phyloP scores from a whole-genome alignment of 2,797 vertebrate species.

The Silurus aristotelis region DNA sequence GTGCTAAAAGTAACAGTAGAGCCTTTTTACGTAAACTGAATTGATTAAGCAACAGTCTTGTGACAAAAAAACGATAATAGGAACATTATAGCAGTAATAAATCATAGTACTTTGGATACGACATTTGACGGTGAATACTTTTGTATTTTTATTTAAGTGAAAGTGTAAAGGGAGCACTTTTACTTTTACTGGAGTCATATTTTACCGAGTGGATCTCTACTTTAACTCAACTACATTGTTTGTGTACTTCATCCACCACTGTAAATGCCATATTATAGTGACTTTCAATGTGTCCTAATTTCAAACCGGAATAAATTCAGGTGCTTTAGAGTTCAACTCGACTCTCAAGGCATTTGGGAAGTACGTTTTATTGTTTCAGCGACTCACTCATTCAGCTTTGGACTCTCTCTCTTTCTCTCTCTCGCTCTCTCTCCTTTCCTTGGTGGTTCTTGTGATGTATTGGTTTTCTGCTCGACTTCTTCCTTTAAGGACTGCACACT shows the following conservation, averaged over 20 bases:
- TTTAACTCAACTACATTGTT: no score
- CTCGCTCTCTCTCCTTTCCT: constrained; percentile 29
- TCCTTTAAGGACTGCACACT: constrained; percentile 59
- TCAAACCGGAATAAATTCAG: neutral
- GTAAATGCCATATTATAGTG: neutral
- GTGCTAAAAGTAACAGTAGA: no score
- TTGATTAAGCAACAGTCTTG: no score
- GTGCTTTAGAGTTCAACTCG: neutral
- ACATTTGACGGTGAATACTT: no score
- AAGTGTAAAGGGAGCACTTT: no score
- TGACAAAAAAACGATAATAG: no score
- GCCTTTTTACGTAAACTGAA: no score
- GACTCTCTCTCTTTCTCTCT: constrained; percentile 21
- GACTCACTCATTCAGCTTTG: constrained; percentile 37
- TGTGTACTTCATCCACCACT: neutral
- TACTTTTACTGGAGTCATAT: no score
- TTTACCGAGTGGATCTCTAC: no score
- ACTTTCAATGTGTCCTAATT: neutral
- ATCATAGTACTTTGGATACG: no score
- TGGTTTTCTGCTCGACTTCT: constrained; percentile 65
- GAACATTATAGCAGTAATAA: no score
- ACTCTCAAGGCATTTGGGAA: constrained; percentile 24
- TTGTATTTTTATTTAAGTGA: no score
- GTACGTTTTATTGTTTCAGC: constrained; percentile 41
- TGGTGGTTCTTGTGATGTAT: constrained; percentile 59